Evolutionary conservation across 2,888 invertebrate genomes (phyloP), one percentile per base, ranked within the genome.

Genomic region (Apamea monoglypha): DNA sequence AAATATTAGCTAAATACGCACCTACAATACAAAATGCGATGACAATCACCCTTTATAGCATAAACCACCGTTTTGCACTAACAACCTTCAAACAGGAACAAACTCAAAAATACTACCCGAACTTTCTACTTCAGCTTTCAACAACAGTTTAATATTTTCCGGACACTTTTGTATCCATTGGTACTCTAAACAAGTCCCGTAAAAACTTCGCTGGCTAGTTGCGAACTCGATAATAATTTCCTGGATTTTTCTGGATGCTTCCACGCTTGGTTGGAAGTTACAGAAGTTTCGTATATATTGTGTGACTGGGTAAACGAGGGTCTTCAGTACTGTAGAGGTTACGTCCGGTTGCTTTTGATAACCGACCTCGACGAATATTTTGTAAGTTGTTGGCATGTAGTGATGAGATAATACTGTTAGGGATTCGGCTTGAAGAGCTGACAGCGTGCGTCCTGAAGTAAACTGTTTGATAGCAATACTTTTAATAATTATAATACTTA

Each of bases 141-240:
- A 84, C 73, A 86, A 74, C 63, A 78, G 40, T 70, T 86, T 82
- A 63, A 76, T 82, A 83, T 86, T 79, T 86, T 67, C 56, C 75
- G 44, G 73, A 16, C 66, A 74, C 64, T 63, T 86, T 78, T 64
- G 69, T 86, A 74, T 76, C 76, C 64, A 76, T 76, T 61, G 44
- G 21, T 53, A 66, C 44, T 21, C 68, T 86, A 77, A 86, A 85
- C 80, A 80, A 76, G 73, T 36, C 25, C n/a, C n/a, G 76, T 80
- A 77, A 74, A 82, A 85, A 86, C 68, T 85, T 86, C 25, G 47
- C 61, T 44, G 66, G 63, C 59, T 68, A 76, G 85, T 80, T 77
- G 76, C 18, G 74, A 76, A 83, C 80, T 76, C 74, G 80, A 76
- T 86, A 85, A 69, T 86, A 87, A 81, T 87, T 86, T 84, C 68